Base-by-base conservation (phyloP, 2,797 vertebrate genomes). In the Thalassophryne amazonica region DNA sequence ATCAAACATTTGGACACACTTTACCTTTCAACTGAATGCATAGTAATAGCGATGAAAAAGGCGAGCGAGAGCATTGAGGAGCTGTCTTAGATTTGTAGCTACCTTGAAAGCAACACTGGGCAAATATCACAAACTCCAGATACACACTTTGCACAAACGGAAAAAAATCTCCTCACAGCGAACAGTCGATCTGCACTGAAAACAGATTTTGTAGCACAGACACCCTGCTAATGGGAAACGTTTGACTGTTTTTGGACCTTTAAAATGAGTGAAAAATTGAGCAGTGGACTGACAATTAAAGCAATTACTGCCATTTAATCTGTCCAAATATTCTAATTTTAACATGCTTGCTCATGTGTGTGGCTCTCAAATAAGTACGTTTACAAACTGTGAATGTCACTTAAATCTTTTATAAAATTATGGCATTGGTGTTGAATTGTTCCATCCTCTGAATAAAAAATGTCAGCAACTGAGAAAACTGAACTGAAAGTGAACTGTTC, bases 281-380 rank as follows among this genome's bases (percentile, higher is more conserved):
- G 73, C 35, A 33, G 52, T 38, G 28, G 59, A 45, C 42, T 50
- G 40, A 69, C 72, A 54, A 85, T 73, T 74, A 49, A 59, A 52
- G 57, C 65, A 78, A 83, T 84, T 84, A 80, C 70, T 63, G 52
- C 58, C 58, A 48, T 74, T 77, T 73, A 69, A 77, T 84, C 66
- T 73, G 63, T 61, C 58, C 45, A 64, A 58, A 79, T 79, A 73
- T 73, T 75, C 49, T 39, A 25, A 22, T 72, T n/a, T 73, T 81
- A 80, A 84, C 80, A 78, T 50, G 54, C 23, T 27, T 0, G 15
- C 60, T 78, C 47, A 45, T 69, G 58, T 72, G 50, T 65, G 54
- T n/a, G 19, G 15, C 40, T 61, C 41, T 38, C 31, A 61, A 38
- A 37, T 59, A 68, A 28, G 12, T 40, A 23, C 61, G 30, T 70